Conservation (phyloP, 2,113 vertebrate genomes). For the Channa argus region DNA sequence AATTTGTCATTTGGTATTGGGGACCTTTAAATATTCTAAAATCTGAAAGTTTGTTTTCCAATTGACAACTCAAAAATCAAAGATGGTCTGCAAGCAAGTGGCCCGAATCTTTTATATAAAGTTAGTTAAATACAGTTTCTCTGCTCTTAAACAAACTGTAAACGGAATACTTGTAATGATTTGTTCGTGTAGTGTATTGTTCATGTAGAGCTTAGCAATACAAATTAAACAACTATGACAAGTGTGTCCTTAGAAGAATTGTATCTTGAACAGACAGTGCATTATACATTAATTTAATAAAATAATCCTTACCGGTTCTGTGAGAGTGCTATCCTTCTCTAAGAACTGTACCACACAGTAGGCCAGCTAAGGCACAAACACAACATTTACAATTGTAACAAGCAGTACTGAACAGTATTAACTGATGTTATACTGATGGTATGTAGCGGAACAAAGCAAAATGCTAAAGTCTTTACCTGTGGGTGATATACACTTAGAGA, state of each 20-base stretch:
- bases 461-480: slow-evolving; percentile 85
- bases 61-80: background rate
- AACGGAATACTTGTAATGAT: too few relatives aligned
- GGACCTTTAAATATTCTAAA: too few relatives aligned
- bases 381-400: background rate
- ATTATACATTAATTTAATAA: background rate
- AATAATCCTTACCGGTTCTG: slow-evolving; percentile 76
- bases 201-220: too few relatives aligned
- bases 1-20: background rate
- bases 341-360: slow-evolving; percentile 84
- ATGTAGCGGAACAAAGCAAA: background rate
- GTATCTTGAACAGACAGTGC: background rate
- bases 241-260: background rate
- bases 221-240: too few relatives aligned
- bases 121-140: background rate
- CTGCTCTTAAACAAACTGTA: too few relatives aligned
- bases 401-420: background rate
- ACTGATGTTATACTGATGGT: background rate
- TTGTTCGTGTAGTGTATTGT: too few relatives aligned
- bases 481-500: slow-evolving; percentile 99
- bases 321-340: slow-evolving; percentile 84
- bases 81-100: background rate
- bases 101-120: background rate
- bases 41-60: slow-evolving; percentile 3
- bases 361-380: slow-evolving; percentile 66